These are phyloP conservation scores for Cydia strobilella DNA, from an alignment of 1,140 invertebrate genomes.

Conservation along the genomic window DNA sequence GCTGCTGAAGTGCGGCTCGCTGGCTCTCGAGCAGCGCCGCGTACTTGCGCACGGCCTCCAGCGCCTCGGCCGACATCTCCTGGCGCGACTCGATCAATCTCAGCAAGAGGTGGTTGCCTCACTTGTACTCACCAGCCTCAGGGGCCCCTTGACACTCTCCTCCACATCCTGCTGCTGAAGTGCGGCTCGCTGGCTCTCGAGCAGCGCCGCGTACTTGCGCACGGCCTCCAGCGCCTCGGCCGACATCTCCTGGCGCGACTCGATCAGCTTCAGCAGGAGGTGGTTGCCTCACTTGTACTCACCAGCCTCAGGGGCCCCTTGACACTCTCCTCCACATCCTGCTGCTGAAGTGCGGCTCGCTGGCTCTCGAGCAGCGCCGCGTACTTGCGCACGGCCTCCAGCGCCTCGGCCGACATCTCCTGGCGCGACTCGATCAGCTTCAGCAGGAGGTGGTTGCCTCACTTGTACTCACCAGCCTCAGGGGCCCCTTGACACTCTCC, in stretches of 20 bases:
- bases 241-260: constrained; percentile 85
- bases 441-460: constrained; percentile 89
- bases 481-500: constrained; percentile 45
- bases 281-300: too few relatives aligned
- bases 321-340: constrained; percentile 48
- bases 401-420: constrained; percentile 82
- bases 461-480: constrained; percentile 54
- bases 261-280: too few relatives aligned
- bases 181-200: constrained; percentile 50
- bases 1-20: constrained; percentile 43
- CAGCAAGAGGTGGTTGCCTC: constrained; percentile 89
- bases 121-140: constrained; percentile 55
- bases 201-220: constrained; percentile 36
- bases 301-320: constrained; percentile 52
- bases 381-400: constrained; percentile 80
- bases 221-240: too few relatives aligned
- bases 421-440: constrained; percentile 90
- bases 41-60: constrained; percentile 80
- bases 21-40: constrained; percentile 68
- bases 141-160: constrained; percentile 45
- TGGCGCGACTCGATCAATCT: constrained; percentile 91
- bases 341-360: constrained; percentile 43
- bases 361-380: constrained; percentile 68
- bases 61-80: constrained; percentile 82
- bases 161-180: constrained; percentile 44